Conservation (phyloP, 2,888 invertebrate genomes). For the Syrphus vitripennis region DNA sequence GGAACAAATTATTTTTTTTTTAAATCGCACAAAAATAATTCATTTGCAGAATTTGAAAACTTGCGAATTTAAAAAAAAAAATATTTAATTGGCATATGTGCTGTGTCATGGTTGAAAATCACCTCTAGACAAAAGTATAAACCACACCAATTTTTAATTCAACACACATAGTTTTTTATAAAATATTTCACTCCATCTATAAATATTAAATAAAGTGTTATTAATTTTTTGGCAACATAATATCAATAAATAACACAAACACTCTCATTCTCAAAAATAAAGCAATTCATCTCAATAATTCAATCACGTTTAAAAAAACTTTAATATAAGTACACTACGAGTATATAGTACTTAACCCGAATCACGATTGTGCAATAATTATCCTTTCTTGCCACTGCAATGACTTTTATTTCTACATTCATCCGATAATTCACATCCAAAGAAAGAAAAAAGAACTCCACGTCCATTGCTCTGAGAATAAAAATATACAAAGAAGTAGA, state of each 20-base stretch:
- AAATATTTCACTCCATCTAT: too few species aligned
- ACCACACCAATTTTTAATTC: too few species aligned
- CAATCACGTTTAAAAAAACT: constrained; percentile 48
- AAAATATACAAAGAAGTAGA: background rate
- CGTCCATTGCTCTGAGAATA: background rate
- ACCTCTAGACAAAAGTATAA: too few species aligned
- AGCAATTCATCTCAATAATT: constrained; percentile 37
- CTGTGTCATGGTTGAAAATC: too few species aligned
- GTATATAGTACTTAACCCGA: background rate
- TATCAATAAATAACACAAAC: constrained; percentile 2
- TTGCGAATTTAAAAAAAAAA: too few species aligned
- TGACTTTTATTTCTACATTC: constrained; percentile 42
- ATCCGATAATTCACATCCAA: background rate
- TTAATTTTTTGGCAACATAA: background rate
- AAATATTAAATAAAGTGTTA: background rate
- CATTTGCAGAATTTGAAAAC: too few species aligned
- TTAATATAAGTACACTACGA: background rate
- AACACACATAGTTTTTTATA: too few species aligned
- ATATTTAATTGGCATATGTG: too few species aligned
- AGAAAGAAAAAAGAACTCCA: background rate
- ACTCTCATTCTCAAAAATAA: background rate
- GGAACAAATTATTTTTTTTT: too few species aligned
- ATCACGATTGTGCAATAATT: constrained; percentile 53
- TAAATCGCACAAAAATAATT: too few species aligned
- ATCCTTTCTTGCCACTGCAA: constrained; percentile 41